These are phyloP conservation scores for Ahaetulla prasina DNA, from an alignment of 2,113 vertebrate genomes.

Conservation along the genomic window DNA sequence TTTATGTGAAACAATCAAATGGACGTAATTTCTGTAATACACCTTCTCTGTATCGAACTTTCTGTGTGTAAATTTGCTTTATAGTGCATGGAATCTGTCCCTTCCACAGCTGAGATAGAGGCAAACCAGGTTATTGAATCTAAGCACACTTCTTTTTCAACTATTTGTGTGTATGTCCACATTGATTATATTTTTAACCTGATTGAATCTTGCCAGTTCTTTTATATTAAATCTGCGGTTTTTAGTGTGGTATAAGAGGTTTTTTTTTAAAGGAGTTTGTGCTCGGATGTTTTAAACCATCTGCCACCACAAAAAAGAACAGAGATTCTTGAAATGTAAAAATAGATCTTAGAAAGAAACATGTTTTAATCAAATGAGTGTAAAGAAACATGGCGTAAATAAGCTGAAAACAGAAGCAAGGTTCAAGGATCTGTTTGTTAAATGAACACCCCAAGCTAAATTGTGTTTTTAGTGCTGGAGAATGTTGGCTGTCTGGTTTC, in stretches of 20 bases:
- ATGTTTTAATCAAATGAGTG: constrained; percentile 68
- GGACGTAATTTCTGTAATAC: not conserved
- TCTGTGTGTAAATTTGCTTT: not conserved
- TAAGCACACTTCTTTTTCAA: not conserved
- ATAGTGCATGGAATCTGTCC: not conserved
- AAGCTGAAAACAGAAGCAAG: constrained; percentile 71
- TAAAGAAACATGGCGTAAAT: constrained; percentile 66
- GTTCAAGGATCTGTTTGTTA: constrained; percentile 72
- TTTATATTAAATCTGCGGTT: constrained; percentile 32
- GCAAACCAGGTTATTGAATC: not conserved
- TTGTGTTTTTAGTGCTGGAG: constrained; percentile 71
- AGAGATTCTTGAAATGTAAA: constrained; percentile 66
- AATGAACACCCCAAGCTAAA: constrained; percentile 72
- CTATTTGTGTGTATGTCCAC: rapidly evolving
- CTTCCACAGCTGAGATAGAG: not conserved
- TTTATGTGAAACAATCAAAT: not conserved
- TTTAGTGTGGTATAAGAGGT: constrained; percentile 31
- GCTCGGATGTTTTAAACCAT: constrained; percentile 64
- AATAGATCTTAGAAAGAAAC: constrained; percentile 68
- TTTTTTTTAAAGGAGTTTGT: constrained; percentile 42
- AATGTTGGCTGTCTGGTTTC: constrained; percentile 69
- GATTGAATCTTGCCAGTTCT: constrained; percentile 1
- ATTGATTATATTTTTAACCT: not conserved
- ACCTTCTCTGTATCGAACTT: not conserved
- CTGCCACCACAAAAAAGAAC: constrained; percentile 56